A percentile compares a stretch with the other conserved stretches of the same genome.
Evolutionary conservation across 53 echinoderm and acorn worm genomes (phyloP).

Genomic region (Holothuria scabra): DNA sequence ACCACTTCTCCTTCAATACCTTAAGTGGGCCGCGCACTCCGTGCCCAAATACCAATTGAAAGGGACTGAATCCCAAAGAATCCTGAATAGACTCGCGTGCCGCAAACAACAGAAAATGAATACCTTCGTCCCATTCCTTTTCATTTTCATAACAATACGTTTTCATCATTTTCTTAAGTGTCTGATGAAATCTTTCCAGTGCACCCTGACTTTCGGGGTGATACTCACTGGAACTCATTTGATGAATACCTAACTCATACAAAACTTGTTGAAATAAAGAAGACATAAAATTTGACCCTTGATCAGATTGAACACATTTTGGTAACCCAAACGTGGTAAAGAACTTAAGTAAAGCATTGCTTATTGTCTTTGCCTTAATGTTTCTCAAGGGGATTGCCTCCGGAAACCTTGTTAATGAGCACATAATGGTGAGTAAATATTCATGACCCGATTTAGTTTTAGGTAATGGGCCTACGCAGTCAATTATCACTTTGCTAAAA

Average conservation of each 20-base stretch:
- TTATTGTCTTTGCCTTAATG: slow-evolving; percentile 41
- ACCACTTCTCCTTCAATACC: slow-evolving; percentile 16
- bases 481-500: slow-evolving; percentile 55
- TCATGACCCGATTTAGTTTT: slow-evolving; percentile 43
- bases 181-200: slow-evolving; percentile 70
- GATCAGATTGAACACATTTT: slow-evolving; percentile 30
- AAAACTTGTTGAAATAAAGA: slow-evolving; percentile 56
- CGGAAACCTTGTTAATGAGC: slow-evolving; percentile 43
- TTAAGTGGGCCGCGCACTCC: not conserved
- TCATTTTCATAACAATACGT: slow-evolving; percentile 47
- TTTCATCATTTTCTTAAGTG: slow-evolving; percentile 66
- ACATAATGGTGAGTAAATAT: slow-evolving; percentile 59
- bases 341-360: not conserved
- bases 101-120: slow-evolving; percentile 57
- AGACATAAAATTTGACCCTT: slow-evolving; percentile 60
- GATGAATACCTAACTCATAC: slow-evolving; percentile 43
- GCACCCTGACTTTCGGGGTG: slow-evolving; percentile 73
- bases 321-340: slow-evolving; percentile 3
- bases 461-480: slow-evolving; percentile 66
- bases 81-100: slow-evolving; percentile 61
- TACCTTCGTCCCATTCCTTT: slow-evolving; percentile 60
- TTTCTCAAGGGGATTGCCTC: slow-evolving; percentile 56
- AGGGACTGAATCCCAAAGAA: slow-evolving; percentile 48
- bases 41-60: slow-evolving; percentile 19
- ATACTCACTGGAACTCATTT: slow-evolving; percentile 65